phyloP scores from a whole-genome alignment of 2,888 invertebrate genomes.

The Pachliopta kotzebuea region DNA sequence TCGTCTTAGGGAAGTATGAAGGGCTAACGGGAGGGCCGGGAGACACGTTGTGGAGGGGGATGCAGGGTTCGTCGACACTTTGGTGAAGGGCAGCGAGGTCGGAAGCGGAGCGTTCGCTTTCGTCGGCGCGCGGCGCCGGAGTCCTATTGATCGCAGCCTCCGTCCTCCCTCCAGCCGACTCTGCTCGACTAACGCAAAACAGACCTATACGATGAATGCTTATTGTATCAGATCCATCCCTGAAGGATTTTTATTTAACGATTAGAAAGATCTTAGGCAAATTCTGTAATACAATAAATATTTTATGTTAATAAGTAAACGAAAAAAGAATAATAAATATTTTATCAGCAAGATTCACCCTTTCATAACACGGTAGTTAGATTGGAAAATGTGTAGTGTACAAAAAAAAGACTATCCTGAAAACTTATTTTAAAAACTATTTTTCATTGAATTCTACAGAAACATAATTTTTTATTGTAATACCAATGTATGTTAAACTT shows the following conservation, averaged over 20 bases:
- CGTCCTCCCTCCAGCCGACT: constrained; percentile 47
- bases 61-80: constrained; percentile 71
- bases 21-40: constrained; percentile 47
- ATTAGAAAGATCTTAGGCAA: constrained; percentile 4
- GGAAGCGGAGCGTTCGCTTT: constrained; percentile 66
- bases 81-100: constrained; percentile 76
- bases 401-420: no score
- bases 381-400: no score
- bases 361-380: no score
- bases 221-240: constrained; percentile 19
- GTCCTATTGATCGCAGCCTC: constrained; percentile 69
- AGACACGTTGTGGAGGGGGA: constrained; percentile 39
- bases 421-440: no score
- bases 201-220: constrained; percentile 24
- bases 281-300: background rate
- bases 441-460: no score
- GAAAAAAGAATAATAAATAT: background rate
- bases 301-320: background rate
- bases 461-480: no score
- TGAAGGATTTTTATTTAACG: constrained; percentile 13
- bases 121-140: constrained; percentile 53
- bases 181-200: constrained; percentile 26
- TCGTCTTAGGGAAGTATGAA: constrained; percentile 51
- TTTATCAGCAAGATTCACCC: no score
- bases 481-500: no score